These are phyloP conservation scores for Drosophila greeni DNA, from an alignment of 2,888 invertebrate species.

Conservation along the genomic window DNA sequence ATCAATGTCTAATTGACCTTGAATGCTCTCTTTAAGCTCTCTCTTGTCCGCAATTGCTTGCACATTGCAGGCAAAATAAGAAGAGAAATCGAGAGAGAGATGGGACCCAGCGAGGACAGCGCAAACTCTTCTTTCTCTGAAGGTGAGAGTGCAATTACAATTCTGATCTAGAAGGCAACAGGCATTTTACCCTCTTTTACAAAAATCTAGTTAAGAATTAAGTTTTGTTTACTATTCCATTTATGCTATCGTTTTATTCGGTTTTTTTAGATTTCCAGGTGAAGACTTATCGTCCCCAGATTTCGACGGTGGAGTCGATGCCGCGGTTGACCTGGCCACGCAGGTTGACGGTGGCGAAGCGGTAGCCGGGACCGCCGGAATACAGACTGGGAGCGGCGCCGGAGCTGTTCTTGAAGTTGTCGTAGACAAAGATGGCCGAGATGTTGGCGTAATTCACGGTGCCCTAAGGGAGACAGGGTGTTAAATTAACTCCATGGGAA, in stretches of 20 bases:
- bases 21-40: no score
- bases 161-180: no score
- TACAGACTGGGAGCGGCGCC: slow-evolving; percentile 58
- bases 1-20: no score
- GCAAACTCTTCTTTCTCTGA: no score
- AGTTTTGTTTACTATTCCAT: background rate
- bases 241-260: slow-evolving; percentile 9
- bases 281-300: slow-evolving; percentile 51
- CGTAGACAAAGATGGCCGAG: slow-evolving; percentile 52
- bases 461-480: slow-evolving; percentile 42
- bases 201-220: background rate
- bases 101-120: no score
- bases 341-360: slow-evolving; percentile 50
- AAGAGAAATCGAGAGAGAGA: no score
- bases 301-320: slow-evolving; percentile 65
- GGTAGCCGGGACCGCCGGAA: slow-evolving; percentile 61
- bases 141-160: no score
- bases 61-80: no score
- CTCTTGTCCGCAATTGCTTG: no score
- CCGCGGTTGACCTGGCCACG: slow-evolving; percentile 51
- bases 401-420: slow-evolving; percentile 66
- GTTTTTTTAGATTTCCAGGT: background rate
- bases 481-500: background rate
- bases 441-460: slow-evolving; percentile 47
- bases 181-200: no score